These are phyloP conservation scores for Barnardius zonarius DNA, from an alignment of 2,113 vertebrate species.

Conservation along the genomic window DNA sequence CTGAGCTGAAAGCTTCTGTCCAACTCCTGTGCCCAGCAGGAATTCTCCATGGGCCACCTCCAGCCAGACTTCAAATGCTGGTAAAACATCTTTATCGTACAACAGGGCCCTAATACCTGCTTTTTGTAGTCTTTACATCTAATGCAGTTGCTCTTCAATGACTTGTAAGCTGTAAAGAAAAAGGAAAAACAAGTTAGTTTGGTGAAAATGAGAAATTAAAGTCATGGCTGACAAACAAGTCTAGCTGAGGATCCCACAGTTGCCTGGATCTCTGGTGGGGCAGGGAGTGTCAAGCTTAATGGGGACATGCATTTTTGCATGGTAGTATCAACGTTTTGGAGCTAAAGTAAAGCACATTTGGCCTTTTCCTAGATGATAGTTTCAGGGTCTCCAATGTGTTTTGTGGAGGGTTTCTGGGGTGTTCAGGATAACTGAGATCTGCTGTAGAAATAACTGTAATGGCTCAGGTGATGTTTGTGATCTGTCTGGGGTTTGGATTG, in stretches of 20 bases:
- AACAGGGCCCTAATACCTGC: neutral
- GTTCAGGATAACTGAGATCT: neutral
- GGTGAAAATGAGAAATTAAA: neutral
- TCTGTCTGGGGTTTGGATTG: neutral
- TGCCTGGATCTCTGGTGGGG: neutral
- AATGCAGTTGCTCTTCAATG: neutral
- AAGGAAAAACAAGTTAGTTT: neutral
- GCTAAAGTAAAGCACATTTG: neutral
- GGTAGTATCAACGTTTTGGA: neutral
- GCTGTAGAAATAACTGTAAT: neutral
- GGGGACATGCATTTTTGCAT: neutral
- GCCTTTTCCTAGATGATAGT: neutral
- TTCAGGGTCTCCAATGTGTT: neutral
- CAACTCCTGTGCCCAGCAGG: neutral
- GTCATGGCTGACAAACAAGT: neutral
- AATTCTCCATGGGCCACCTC: neutral
- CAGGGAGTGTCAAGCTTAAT: neutral
- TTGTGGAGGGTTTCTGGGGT: neutral
- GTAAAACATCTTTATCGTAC: neutral
- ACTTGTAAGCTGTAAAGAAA: neutral
- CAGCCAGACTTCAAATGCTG: neutral
- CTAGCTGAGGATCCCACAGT: neutral
- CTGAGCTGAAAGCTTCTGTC: neutral
- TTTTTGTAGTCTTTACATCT: neutral
- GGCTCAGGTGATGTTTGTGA: neutral